Base-by-base conservation (phyloP, 2,797 vertebrate genomes). In the Clarias platycephalus region DNA sequence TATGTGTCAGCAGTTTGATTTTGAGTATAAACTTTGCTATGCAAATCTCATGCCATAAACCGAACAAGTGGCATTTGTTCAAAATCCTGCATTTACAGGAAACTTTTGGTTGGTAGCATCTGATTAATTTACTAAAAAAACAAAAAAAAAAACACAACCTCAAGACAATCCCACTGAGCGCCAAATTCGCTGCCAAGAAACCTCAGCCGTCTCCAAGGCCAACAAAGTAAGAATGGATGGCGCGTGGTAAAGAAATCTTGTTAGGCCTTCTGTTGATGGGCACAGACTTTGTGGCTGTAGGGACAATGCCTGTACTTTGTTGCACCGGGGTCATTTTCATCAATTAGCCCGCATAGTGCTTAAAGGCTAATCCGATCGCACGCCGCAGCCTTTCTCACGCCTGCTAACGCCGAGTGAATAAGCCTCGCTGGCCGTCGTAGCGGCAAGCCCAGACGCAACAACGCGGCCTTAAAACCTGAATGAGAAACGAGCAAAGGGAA, bases 361-460 rank as follows among this genome's bases (percentile, higher is more conserved):
- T 91, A 92, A 93, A 93, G 89, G 91, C 91, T 93, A 93, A 94
- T 94, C 93, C 94, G 91, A 92, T 93, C 90, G 89, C 91, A 87
- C 82, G 89, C 91, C 87, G 49, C 82, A 90, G 88, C 88, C 87
- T 93, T 93, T 94, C 94, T 94, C 94, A 93, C 92, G 92, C 88
- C 90, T 93, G 87, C 90, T 84, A 84, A 86, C 90, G 79, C 86
- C 85, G 91, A 88, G 90, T 92, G 90, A 91, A 88, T 90, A 90
- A 90, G 88, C 90, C 90, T 85, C 86, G 88, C 84, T 86, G 89
- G 91, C 86, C 83, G 87, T 60, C 86, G 80, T 89, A 89, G 89
- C 86, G 87, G 87, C 89, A 88, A 75, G 89, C 84, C 89, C 89
- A 81, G 71, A 89, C 86, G 89, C 87, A 89, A 93, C 91, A 92